Evolutionary conservation across 2,113 vertebrate genomes (phyloP), one percentile per base, ranked within the genome.

Genomic region (Malurus melanocephalus): DNA sequence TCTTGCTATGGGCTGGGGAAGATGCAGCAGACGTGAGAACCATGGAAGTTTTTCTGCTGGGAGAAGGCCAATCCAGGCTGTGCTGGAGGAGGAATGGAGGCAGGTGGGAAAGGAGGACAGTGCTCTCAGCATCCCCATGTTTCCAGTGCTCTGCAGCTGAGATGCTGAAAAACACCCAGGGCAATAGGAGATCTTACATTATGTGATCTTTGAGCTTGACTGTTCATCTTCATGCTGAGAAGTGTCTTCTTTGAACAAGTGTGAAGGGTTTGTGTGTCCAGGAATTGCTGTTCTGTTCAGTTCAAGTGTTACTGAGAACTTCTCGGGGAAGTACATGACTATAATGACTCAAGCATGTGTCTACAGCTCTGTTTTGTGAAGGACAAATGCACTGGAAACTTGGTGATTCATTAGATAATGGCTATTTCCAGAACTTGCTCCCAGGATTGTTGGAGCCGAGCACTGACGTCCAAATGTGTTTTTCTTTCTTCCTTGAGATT

Each of bases 351-450:
- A 48, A 86, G 51, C 86, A 59, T 69, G 62, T 90, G 78, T 60
- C 72, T 51, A 2, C 35, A 82, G 68, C 80, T 88, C 76, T 83
- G 32, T 57, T 95, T 46, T 53, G 46, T 90, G 81, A 92, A 81
- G 77, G 78, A 90, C 66, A 80, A 89, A 66, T 75, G 45, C 61
- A 26, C 91, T 95, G 95, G 94, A 92, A 92, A 93, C 66, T 62
- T 61, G 80, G 80, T 95, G 92, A 94, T 93, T 94, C 94, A 92
- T 88, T 75, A 90, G 80, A 88, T 92, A 87, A 88, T 72, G 61
- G 45, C 62, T 85, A 4, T 88, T 94, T 86, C 83, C 90, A 93
- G 62, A 88, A 68, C 77, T 64, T 71, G 57, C 88, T 95, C 88
- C 80, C 89, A 92, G 89, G 78, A 94, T 85, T 88, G 87, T 66